Evolutionary conservation across 2,113 vertebrate genomes (phyloP).

Genomic region (Gallinago undulata): DNA sequence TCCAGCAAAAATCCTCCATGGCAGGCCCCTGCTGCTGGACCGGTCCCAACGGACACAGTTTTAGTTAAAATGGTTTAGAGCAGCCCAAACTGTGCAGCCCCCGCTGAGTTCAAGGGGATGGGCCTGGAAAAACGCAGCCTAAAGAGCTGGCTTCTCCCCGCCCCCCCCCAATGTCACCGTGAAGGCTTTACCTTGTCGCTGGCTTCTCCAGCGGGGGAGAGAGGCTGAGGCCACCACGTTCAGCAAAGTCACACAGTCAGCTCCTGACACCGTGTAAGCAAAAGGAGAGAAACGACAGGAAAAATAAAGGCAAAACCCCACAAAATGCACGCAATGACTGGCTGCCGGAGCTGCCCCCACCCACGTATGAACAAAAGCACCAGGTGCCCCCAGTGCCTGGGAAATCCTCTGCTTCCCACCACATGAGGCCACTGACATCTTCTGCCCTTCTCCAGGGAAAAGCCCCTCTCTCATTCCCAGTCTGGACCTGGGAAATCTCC

Average conservation of each 20-base stretch:
- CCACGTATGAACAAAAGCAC: rapidly evolving
- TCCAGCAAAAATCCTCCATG: rapidly evolving
- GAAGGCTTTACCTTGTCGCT: no score
- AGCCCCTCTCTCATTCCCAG: neutral
- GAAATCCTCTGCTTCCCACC: neutral
- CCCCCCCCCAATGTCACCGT: no score
- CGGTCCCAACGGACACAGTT: neutral
- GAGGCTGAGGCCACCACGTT: no score
- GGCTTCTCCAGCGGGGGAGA: no score
- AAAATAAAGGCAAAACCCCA: neutral
- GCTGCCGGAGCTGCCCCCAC: neutral
- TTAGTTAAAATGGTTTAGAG: neutral
- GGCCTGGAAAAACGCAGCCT: neutral
- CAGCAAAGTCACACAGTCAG: no score
- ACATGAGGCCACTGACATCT: rapidly evolving
- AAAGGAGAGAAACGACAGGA: no score
- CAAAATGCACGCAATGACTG: neutral
- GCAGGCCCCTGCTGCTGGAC: neutral
- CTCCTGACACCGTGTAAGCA: no score
- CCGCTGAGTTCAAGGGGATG: neutral
- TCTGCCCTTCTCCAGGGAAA: neutral
- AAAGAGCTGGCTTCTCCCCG: neutral
- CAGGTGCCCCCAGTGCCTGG: neutral
- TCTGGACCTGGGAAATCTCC: neutral
- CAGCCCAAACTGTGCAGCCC: neutral